These are phyloP conservation scores for Pantherophis guttatus DNA, from an alignment of 2,113 vertebrate genomes.

Conservation along the genomic window DNA sequence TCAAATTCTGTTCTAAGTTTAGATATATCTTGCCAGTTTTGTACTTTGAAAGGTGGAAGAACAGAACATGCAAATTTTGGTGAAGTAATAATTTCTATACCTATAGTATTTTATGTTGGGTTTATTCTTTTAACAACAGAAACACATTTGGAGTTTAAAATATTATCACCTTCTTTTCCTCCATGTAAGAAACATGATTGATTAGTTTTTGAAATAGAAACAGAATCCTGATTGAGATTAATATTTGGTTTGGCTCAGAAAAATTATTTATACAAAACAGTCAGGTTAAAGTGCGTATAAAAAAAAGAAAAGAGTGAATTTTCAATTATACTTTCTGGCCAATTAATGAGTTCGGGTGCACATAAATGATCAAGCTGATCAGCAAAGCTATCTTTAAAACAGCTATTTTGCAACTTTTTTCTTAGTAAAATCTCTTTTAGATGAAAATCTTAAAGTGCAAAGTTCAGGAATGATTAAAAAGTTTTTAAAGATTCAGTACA, in stretches of 20 bases:
- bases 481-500: neutral
- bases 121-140: neutral
- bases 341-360: neutral
- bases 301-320: neutral
- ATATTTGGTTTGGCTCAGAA: neutral
- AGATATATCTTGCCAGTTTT: neutral
- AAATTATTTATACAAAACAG: neutral
- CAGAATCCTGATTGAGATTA: neutral
- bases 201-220: neutral
- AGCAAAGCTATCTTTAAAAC: neutral
- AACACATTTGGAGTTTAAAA: neutral
- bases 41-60: neutral
- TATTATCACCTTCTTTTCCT: neutral
- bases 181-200: neutral
- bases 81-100: neutral
- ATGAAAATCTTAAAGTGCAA: neutral
- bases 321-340: neutral
- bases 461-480: neutral
- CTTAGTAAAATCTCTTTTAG: neutral
- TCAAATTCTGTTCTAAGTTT: neutral
- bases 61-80: neutral
- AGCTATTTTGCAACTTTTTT: neutral
- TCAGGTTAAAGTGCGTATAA: neutral
- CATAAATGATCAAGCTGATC: neutral
- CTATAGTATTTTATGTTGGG: neutral